A percentile compares a stretch with the other conserved stretches of the same genome.
phyloP scores from a whole-genome alignment of 2,113 vertebrate genomes.

The Caracal caracal region DNA sequence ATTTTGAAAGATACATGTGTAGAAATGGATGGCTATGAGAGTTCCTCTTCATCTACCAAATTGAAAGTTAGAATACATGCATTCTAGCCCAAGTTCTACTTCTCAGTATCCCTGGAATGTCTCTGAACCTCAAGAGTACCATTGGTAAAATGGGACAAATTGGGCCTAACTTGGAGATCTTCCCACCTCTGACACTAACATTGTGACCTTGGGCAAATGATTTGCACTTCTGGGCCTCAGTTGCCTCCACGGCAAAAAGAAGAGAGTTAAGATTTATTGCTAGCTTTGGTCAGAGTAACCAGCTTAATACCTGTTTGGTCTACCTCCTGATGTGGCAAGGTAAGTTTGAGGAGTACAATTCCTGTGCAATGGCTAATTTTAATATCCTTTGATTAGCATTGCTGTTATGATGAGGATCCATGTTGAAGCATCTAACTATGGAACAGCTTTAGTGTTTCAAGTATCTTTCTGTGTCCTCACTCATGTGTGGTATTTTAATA shows the following conservation, averaged over 20 bases:
- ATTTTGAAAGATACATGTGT: background rate
- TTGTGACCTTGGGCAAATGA: background rate
- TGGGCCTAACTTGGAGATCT: background rate
- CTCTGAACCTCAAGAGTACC: background rate
- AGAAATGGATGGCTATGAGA: background rate
- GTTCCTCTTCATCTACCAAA: background rate
- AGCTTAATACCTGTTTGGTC: background rate
- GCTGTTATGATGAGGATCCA: background rate
- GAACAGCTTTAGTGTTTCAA: background rate
- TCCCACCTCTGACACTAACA: background rate
- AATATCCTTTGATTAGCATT: constrained; percentile 25
- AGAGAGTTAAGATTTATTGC: background rate
- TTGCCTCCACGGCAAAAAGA: background rate
- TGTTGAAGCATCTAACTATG: background rate
- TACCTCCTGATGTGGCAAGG: background rate
- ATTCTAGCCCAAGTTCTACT: background rate
- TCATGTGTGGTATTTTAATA: background rate
- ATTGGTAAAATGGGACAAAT: background rate
- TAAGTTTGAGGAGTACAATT: constrained; percentile 28
- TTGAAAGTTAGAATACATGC: background rate
- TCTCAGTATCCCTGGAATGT: background rate
- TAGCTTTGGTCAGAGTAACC: constrained; percentile 47
- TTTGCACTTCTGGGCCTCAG: background rate
- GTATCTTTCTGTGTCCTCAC: constrained; percentile 48
- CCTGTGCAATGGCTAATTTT: background rate